Evolutionary conservation across 2,888 invertebrate genomes (phyloP), one percentile per base, ranked within the genome.

Genomic region (Schizotus pectinicornis): DNA sequence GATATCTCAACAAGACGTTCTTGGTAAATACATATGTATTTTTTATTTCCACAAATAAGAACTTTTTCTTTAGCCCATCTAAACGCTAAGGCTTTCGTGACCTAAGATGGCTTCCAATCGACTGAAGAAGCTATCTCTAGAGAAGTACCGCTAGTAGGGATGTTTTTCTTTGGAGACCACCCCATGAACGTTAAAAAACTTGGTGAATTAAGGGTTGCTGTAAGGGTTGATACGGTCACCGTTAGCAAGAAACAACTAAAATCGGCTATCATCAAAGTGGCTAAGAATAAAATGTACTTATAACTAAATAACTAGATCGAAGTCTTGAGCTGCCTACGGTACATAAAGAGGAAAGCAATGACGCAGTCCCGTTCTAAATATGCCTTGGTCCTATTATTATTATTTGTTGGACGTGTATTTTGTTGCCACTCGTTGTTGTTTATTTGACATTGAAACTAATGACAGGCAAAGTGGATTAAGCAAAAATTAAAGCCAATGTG

Each of bases 261-360:
- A 50, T 9, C 48, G 9, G 32, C 39, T 1, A 54, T 59, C 2
- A 41, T 39, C 8, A 35, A 45, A 31, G 49, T 58, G 7, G 49
- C 45, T 12, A 31, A 45, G 14, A 11, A 45, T 12, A 12, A 6
- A 11, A 43, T n/a, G 43, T 42, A 14, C 0, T n/a, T n/a, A n/a
- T 22, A 41, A 41, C 7, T 3, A 3, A 11, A 8, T 33, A 37
- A 35, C 31, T 30, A 46, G 31, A 9, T 11, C 7, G 8, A 47
- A 33, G 12, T 22, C 7, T 46, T 12, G 31, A 9, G 14, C 31
- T n/a, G 38, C 22, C 13, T 6, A 7, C 7, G 14, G 14, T 12
- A 52, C 79, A 84, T 56, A 72, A 76, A n/a, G 81, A 1, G 81
- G 82, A 0, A 70, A 73, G 2, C 79, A 80, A 62, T 73, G 84